A percentile compares a stretch with the other conserved stretches of the same genome.
Conservation (phyloP, 2,113 vertebrate genomes). For the Donacobius atricapilla region DNA sequence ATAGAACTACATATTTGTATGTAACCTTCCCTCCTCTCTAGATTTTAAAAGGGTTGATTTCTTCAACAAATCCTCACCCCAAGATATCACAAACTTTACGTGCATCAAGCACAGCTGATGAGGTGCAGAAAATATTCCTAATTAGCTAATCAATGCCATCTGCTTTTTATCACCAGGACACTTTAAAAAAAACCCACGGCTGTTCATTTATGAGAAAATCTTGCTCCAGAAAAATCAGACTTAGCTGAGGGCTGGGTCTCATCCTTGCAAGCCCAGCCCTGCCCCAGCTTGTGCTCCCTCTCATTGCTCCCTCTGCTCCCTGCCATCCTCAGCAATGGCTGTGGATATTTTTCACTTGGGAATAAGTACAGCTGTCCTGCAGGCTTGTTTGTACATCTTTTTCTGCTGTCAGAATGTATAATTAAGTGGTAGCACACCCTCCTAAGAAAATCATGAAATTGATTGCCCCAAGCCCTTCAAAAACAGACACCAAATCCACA, state of each 20-base stretch:
- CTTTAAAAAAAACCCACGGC: not conserved
- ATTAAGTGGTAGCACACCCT: not conserved
- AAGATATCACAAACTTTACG: not conserved
- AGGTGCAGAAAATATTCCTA: not conserved
- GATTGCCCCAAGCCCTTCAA: not conserved
- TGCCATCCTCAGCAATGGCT: not conserved
- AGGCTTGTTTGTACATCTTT: not conserved
- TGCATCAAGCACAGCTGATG: not conserved
- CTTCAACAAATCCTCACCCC: not conserved
- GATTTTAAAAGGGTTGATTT: not conserved
- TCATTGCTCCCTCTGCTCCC: slow-evolving; percentile 17
- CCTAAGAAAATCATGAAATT: not conserved
- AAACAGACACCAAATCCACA: not conserved
- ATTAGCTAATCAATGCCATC: slow-evolving; percentile 52
- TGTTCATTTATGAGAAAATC: not conserved
- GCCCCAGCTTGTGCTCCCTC: slow-evolving; percentile 55
- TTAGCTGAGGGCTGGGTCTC: not conserved
- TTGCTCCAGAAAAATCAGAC: not conserved
- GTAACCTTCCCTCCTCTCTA: not conserved
- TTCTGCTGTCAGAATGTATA: not conserved
- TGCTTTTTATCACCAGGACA: not conserved
- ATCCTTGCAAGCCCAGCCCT: slow-evolving; percentile 18
- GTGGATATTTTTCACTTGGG: not conserved
- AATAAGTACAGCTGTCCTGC: not conserved
- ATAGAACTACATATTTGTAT: not conserved